Percentiles rank a stretch among this genome's conserved stretches.
Conservation (phyloP, 2,113 vertebrate species). For the Numenius arquata region DNA sequence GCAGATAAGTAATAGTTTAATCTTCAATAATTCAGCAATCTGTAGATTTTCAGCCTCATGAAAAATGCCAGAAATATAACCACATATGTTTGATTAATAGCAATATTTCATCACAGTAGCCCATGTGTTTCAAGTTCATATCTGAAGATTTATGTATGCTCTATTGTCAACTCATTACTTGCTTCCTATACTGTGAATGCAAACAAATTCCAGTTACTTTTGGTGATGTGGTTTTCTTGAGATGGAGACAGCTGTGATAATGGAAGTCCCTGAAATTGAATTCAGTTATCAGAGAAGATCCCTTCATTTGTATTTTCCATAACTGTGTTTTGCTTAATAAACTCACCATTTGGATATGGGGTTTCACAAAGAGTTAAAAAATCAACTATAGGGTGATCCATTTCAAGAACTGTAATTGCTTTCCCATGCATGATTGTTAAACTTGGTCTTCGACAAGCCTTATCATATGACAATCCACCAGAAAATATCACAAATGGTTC, state of each 20-base stretch:
- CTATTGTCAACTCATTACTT: not conserved
- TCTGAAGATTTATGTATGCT: not conserved
- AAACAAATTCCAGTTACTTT: not conserved
- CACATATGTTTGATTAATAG: not conserved
- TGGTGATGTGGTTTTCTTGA: not conserved
- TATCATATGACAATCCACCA: slow-evolving; percentile 94
- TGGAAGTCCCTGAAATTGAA: not conserved
- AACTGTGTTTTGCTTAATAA: not conserved
- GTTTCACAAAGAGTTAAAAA: slow-evolving; percentile 97
- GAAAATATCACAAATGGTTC: slow-evolving; percentile 98
- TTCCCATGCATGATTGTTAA: slow-evolving; percentile 99
- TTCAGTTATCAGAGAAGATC: not conserved
- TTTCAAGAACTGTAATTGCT: slow-evolving; percentile 96
- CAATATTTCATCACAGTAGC: not conserved
- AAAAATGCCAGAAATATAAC: not conserved
- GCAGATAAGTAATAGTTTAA: not conserved
- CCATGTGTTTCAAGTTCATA: not conserved
- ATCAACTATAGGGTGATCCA: slow-evolving; percentile 98
- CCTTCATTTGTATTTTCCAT: not conserved
- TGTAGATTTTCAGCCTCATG: not conserved
- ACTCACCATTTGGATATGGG: slow-evolving; percentile 95
- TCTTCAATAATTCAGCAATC: not conserved
- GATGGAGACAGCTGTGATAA: not conserved
- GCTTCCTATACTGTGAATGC: not conserved
- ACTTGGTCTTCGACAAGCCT: slow-evolving; percentile 89